Evolutionary conservation across 2,888 invertebrate genomes (phyloP).

Genomic region (Oeneis ivallda): DNA sequence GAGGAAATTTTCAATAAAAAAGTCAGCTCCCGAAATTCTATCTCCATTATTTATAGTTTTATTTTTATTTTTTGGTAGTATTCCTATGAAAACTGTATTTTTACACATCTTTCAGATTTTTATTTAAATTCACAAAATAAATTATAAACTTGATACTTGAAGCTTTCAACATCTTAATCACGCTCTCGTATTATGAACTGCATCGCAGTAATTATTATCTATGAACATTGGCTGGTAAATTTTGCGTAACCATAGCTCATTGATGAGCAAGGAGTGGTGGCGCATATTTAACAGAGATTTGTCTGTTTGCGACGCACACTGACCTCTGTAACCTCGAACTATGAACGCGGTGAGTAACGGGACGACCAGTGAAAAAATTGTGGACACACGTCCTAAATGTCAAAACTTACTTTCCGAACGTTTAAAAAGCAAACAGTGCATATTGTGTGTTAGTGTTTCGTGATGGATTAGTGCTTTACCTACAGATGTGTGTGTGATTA

Average conservation of each 20-base stretch:
- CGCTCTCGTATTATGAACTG: neutral
- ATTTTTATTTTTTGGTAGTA: too few relatives aligned
- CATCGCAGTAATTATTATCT: constrained; percentile 10
- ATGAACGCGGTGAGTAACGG: constrained; percentile 74
- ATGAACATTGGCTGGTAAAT: constrained; percentile 39
- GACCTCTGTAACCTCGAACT: constrained; percentile 54
- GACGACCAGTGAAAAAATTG: constrained; percentile 47
- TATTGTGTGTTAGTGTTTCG: constrained; percentile 3
- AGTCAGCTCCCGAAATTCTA: too few relatives aligned
- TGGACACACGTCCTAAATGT: constrained; percentile 43
- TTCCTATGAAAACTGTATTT: neutral
- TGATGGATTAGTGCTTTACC: constrained; percentile 14
- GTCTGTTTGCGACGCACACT: constrained; percentile 55
- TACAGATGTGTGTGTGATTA: too few relatives aligned
- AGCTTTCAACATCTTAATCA: neutral
- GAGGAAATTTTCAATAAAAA: too few relatives aligned
- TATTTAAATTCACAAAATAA: too few relatives aligned
- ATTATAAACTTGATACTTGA: too few relatives aligned
- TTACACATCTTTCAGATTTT: too few relatives aligned
- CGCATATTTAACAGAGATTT: constrained; percentile 66
- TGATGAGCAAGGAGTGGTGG: constrained; percentile 54
- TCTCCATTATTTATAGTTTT: too few relatives aligned
- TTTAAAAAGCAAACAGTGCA: constrained; percentile 40
- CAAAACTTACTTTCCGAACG: constrained; percentile 34
- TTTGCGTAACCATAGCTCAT: constrained; percentile 48